These are phyloP conservation scores for Lasiurus cinereus DNA, from an alignment of 2,113 vertebrate genomes.

Conservation along the genomic window DNA sequence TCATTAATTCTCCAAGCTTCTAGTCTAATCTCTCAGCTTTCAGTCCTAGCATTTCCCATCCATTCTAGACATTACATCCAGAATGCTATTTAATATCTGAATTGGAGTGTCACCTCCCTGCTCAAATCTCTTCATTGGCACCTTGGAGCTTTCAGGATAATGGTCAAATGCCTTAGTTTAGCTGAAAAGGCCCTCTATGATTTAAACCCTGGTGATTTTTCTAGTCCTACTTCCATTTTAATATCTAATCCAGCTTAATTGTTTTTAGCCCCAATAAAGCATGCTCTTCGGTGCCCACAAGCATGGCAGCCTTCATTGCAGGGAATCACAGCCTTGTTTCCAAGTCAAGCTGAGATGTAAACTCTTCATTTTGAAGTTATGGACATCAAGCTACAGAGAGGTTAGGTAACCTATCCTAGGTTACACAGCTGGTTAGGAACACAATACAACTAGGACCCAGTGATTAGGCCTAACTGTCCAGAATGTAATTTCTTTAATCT, in stretches of 20 bases:
- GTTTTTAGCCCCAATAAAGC: neutral
- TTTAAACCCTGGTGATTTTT: neutral
- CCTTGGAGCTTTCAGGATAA: neutral
- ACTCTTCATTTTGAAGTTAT: conserved; percentile 31
- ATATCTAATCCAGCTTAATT: neutral
- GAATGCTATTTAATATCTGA: neutral
- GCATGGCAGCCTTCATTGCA: neutral
- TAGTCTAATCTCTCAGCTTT: neutral
- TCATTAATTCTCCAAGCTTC: neutral
- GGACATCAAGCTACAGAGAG: neutral
- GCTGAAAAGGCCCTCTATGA: neutral
- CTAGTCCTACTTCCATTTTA: neutral
- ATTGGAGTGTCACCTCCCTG: neutral
- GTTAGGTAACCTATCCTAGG: neutral
- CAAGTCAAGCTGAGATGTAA: neutral
- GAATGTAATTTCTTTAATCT: conserved; percentile 26
- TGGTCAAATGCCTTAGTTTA: neutral
- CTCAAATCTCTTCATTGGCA: neutral
- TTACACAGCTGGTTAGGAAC: conserved; percentile 3
- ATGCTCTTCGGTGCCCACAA: neutral
- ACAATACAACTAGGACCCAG: neutral
- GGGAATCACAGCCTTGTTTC: neutral
- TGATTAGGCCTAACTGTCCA: neutral
- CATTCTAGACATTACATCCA: neutral
- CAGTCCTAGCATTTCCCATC: neutral